Evolutionary conservation across 2,113 vertebrate genomes (phyloP), one percentile per base, ranked within the genome.

Genomic region (Pterocles burchelli): DNA sequence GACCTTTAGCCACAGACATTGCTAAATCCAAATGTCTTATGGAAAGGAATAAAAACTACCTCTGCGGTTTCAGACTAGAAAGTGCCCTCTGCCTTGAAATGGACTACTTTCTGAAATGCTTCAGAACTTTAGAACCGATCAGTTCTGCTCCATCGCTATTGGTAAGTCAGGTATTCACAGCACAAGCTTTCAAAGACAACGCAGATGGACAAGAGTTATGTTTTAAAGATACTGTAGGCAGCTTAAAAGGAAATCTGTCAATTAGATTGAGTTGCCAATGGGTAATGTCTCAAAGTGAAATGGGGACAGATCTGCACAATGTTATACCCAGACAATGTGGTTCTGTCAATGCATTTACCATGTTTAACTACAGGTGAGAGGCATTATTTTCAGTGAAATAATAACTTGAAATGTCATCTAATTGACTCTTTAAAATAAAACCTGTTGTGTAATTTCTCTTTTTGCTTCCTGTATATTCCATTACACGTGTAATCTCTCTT

Each of bases 321-420:
- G 22, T 57, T 77, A 82, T 36, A 17, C 36, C 61, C 34, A 33
- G 28, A 26, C 17, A 51, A 49, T 15, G n/a, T 26, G 19, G 55
- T 76, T 84, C 80, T 93, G 38, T 59, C 92, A 63, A 94, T 71
- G 73, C 61, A 57, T 86, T 93, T 93, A 48, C 70, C 86, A 22
- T 74, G 67, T 92, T 83, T 85, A 87, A 76, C 54, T 88, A 79
- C 58, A 79, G 22, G 43, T 85, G 33, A 95, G 62, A 73, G 29
- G 36, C 33, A 75, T 81, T 22, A 55, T 71, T 91, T 75, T 76
- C 67, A 89, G 65, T 67, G 26, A 95, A 92, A 95, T 85, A 80
- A 70, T 17, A 81, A 74, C 28, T 67, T 74, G 34, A 81, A 85
- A 61, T 68, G n/a, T 46, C 65, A 71, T 68, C 87, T 79, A 76